Base-by-base conservation (phyloP, 2,113 vertebrate species). In the Leptobrachium leishanense region DNA sequence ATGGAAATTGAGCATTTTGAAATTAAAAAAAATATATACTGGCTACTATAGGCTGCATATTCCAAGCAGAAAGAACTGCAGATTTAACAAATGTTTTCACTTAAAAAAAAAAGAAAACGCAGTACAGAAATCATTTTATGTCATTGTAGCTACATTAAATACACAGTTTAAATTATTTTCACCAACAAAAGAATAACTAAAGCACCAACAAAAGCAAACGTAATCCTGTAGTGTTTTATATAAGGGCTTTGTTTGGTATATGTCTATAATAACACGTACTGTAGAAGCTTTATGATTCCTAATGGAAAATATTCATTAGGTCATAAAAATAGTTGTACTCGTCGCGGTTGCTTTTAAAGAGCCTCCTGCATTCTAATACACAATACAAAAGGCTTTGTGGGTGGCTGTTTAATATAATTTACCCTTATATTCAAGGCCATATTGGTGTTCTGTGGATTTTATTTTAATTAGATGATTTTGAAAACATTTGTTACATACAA, bases 341-440 rank as follows among this genome's bases (percentile, higher is more conserved):
- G 40, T 43, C 67, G 43, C 54, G 59, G 59, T 68, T 69, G 66
- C 66, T 43, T 68, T 53, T 53, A 59, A 77, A 70, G 10, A 62
- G 64, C 41, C 68, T 76, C 8, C 12, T 70, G 54, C 62, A 68
- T 77, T 77, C 15, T 59, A 69, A 77, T 13, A 43, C 8, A 12
- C 42, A 77, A 15, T 69, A 12, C 42, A 77, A 15, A 59, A 77
- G 67, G 66, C 75, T 70, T 46, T 77, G 75, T 70, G 65, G 67
- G 75, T 69, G 65, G 75, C 43, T 77, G 69, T 57, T 69, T 69
- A 44, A 62, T 68, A 70, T 77, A 77, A 77, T 77, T 69, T 68
- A 44, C 53, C 39, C 53, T 57, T 20, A 77, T 69, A 40, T 69
- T 69, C 40, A 15, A 57, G 40, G 10, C 53, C 42, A 77, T 50